phyloP scores from a whole-genome alignment of 2,797 vertebrate species.

The Tragelaphus oryx region DNA sequence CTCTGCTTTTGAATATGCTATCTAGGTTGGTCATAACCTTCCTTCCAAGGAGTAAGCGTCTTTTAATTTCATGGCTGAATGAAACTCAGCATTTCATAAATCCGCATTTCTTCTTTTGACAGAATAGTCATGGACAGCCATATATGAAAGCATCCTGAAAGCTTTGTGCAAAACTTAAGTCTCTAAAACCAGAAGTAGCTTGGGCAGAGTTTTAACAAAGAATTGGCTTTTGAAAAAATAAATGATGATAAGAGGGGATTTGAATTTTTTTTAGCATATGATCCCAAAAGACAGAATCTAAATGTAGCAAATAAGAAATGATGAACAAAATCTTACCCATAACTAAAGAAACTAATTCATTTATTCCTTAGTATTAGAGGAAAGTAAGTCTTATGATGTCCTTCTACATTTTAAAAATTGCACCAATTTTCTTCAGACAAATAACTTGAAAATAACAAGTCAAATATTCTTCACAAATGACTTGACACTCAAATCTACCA shows the following conservation, averaged over 20 bases:
- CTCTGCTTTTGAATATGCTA: no score
- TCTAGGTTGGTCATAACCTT: no score
- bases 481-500: not conserved
- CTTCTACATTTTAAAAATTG: not conserved
- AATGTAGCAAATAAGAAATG: not conserved
- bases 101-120: not conserved
- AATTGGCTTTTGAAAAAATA: conserved; percentile 23
- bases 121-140: not conserved
- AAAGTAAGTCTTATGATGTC: not conserved
- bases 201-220: not conserved
- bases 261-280: not conserved
- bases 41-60: no score
- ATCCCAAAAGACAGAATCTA: not conserved
- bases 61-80: no score
- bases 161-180: not conserved
- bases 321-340: not conserved
- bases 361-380: not conserved
- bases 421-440: not conserved
- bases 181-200: not conserved
- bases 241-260: not conserved
- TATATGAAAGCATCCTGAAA: not conserved
- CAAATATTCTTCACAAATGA: not conserved
- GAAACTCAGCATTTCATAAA: not conserved
- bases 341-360: not conserved
- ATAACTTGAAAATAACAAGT: not conserved